phyloP scores from a whole-genome alignment of 2,888 invertebrate genomes.

The Nomada goodeniana region DNA sequence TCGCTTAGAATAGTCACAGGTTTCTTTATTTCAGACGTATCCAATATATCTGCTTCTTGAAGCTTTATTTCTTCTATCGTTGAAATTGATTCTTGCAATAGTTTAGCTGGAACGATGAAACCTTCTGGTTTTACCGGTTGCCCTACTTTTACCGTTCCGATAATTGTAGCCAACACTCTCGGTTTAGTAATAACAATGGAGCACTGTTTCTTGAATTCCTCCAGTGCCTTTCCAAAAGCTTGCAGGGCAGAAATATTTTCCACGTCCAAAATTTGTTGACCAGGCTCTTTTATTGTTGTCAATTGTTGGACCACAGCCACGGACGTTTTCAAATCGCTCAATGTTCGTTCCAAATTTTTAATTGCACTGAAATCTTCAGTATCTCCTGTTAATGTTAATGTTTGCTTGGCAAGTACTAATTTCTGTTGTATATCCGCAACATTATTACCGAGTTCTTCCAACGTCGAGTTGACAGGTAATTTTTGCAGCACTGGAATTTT shows the following conservation, averaged over 20 bases:
- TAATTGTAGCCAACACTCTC: constrained; percentile 49
- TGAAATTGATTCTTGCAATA: constrained; percentile 65
- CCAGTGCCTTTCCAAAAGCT: constrained; percentile 76
- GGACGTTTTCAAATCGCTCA: constrained; percentile 65
- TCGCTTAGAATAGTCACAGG: constrained; percentile 48
- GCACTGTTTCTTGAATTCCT: constrained; percentile 75
- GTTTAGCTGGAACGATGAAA: constrained; percentile 48
- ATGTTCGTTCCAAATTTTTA: constrained; percentile 58
- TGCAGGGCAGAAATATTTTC: constrained; percentile 72
- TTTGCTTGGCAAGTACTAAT: constrained; percentile 25
- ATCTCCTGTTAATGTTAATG: constrained; percentile 17
- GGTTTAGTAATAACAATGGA: constrained; percentile 54
- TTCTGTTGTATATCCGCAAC: constrained; percentile 55
- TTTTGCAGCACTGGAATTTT: constrained; percentile 37
- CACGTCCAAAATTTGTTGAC: constrained; percentile 67
- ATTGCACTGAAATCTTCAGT: constrained; percentile 30
- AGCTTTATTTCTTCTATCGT: constrained; percentile 61
- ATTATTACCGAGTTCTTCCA: constrained; percentile 56
- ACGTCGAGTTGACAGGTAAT: constrained; percentile 46
- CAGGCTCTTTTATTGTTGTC: constrained; percentile 61
- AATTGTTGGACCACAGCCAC: constrained; percentile 64
- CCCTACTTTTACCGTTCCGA: not conserved
- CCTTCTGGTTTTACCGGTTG: constrained; percentile 31
- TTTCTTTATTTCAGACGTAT: constrained; percentile 44
- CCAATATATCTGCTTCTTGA: constrained; percentile 58